Base-by-base conservation (phyloP, 2,797 vertebrate genomes). In the Sylvilagus floridanus region DNA sequence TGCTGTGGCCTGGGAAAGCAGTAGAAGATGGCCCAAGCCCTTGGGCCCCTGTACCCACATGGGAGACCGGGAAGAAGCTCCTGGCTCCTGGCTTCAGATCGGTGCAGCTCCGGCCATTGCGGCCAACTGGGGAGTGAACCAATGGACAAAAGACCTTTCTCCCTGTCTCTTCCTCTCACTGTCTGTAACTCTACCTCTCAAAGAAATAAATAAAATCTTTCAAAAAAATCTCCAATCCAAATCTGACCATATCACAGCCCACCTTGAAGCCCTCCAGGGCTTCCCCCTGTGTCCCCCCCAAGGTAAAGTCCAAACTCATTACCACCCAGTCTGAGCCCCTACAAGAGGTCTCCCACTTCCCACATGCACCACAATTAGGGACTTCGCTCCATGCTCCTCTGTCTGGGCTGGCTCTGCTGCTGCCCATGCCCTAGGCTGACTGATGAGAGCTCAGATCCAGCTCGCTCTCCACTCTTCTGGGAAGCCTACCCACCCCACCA, bases 371-470 rank as follows among this genome's bases (percentile, higher is more conserved):
- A 47, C 42, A 47, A 1, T 47, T 47, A 47, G 42, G 42, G 8
- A 1, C 42, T 47, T 47, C 42, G 42, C 42, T 47, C 42, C 42
- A 47, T 19, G 16, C 60, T 37, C 12, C 28, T 69, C 24, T 60
- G 32, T 2, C 30, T 75, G 35, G 19, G 32, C 19, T 62, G 30
- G 50, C 28, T 9, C 30, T 16, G 0, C 24, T 60, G 63, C 50
- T 4, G 0, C 32, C 42, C 6, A 16, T 5, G 0, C n/a, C 60
- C 26, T 4, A 14, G 12, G 6, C 32, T 76, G 17, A 42, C 63
- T 28, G 4, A 2, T 47, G 22, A 24, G 9, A 24, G 12, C 26
- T 82, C 9, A 24, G 42, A 7, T 47, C 50, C 35, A 66, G 14
- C 17, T 30, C 14, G 22, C 12, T 52, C 16, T 21, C 7, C 19